A percentile compares a stretch with the other conserved stretches of the same genome.
Evolutionary conservation across 2,888 invertebrate genomes (phyloP).

Genomic region (Bibio marci): DNA sequence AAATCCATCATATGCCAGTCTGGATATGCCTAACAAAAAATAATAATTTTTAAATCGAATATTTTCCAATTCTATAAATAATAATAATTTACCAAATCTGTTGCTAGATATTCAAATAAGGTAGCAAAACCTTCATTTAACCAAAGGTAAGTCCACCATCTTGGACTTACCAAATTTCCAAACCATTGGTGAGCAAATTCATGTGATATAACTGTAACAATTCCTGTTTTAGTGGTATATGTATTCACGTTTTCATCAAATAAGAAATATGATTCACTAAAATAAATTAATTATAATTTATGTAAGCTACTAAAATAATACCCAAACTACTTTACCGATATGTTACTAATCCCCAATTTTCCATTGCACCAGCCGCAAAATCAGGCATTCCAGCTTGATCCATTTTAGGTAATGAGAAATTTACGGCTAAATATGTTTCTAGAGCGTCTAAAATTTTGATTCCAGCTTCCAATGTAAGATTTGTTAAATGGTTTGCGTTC

Average conservation of each 20-base stretch:
- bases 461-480: slow-evolving; percentile 37
- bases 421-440: slow-evolving; percentile 21
- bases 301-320: neutral
- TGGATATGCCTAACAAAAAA: slow-evolving; percentile 32
- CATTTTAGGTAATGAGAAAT: slow-evolving; percentile 31
- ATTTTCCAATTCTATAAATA: too few relatives aligned
- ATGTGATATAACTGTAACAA: slow-evolving; percentile 37
- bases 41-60: too few relatives aligned
- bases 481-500: slow-evolving; percentile 24
- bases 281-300: too few relatives aligned
- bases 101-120: slow-evolving; percentile 46
- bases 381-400: slow-evolving; percentile 55
- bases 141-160: slow-evolving; percentile 42
- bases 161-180: slow-evolving; percentile 51
- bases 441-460: slow-evolving; percentile 35
- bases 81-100: slow-evolving; percentile 34
- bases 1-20: slow-evolving; percentile 42
- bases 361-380: slow-evolving; percentile 62
- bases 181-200: slow-evolving; percentile 64
- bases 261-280: neutral
- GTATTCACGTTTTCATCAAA: neutral
- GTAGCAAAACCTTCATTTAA: slow-evolving; percentile 58
- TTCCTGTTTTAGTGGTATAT: neutral
- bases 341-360: slow-evolving; percentile 55
- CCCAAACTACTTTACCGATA: slow-evolving; percentile 29